A percentile compares a stretch with the other conserved stretches of the same genome.
Conservation (phyloP, 1,140 invertebrate species). For the Polypedilum vanderplanki region DNA sequence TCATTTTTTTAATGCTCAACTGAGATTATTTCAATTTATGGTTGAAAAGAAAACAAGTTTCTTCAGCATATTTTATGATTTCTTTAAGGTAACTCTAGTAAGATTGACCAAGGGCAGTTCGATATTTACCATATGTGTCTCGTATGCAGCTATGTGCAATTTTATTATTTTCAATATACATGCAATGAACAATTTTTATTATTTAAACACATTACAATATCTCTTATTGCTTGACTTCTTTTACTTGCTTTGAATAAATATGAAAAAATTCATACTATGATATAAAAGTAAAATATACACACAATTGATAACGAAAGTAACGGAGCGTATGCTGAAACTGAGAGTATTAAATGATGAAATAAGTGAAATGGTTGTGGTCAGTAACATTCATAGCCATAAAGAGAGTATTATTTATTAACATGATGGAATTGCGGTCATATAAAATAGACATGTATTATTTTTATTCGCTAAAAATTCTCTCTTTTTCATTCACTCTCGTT, state of each 20-base stretch:
- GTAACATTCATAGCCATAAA: background rate
- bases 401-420: background rate
- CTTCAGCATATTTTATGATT: background rate
- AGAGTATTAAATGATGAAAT: background rate
- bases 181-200: no score
- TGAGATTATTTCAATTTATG: background rate
- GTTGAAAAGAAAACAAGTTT: background rate
- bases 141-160: no score
- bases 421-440: background rate
- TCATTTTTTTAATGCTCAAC: background rate
- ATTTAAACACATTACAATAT: no score
- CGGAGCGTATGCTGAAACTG: background rate
- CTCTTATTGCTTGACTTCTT: no score
- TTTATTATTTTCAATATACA: no score
- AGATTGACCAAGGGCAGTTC: slow-evolving; percentile 16
- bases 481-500: no score
- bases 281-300: no score
- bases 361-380: slow-evolving; percentile 7
- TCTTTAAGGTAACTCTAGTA: background rate
- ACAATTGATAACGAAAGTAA: slow-evolving; percentile 8
- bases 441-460: no score
- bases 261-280: no score
- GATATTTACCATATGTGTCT: background rate
- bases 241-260: no score
- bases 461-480: no score